These are phyloP conservation scores for Chlamydotis undulata DNA, from an alignment of 2,113 vertebrate species.

Conservation along the genomic window DNA sequence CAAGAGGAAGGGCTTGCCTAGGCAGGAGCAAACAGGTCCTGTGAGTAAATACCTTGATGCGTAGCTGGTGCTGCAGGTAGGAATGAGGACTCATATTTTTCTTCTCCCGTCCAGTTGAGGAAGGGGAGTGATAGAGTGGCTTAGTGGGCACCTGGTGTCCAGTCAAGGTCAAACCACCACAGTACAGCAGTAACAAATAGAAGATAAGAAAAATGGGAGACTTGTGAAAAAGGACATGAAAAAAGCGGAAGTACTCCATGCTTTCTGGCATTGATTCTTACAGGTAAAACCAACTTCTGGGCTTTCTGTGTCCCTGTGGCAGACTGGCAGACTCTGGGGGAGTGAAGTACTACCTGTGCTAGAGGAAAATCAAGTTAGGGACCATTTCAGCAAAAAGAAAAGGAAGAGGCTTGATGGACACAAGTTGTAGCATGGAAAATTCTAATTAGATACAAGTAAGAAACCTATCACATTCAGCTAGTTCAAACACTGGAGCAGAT, in stretches of 20 bases:
- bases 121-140: too few relatives aligned
- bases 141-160: too few relatives aligned
- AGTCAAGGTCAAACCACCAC: neutral
- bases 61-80: neutral
- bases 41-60: neutral
- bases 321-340: neutral
- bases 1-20: neutral
- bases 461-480: neutral
- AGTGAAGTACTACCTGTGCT: neutral
- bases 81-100: neutral
- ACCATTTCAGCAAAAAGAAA: neutral
- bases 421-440: neutral
- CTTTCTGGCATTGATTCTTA: neutral
- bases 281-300: neutral
- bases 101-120: too few relatives aligned
- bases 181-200: neutral
- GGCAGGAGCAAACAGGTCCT: neutral
- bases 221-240: neutral
- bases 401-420: neutral
- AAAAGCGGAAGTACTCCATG: neutral
- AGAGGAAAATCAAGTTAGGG: neutral
- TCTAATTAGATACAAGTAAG: neutral
- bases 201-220: neutral
- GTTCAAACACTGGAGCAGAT: neutral
- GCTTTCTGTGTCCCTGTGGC: neutral